Evolutionary conservation across 2,113 vertebrate species (phyloP), one percentile per base, ranked within the genome.

Genomic region (Prolemur simus): DNA sequence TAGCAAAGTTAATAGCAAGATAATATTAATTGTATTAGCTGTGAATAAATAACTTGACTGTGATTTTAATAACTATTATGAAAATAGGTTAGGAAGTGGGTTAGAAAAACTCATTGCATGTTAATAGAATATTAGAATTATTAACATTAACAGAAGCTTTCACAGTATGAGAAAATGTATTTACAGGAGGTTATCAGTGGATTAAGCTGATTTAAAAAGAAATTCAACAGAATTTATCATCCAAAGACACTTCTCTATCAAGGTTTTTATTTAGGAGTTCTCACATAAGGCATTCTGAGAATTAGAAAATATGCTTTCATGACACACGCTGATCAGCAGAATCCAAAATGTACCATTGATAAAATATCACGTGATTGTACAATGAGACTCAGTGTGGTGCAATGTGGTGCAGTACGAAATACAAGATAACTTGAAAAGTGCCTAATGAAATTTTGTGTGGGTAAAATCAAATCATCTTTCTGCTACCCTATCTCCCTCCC

Each of bases 1-100:
- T 32, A 86, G 39, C 11, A 87, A 89, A 95, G 88, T 92, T 95
- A 64, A 64, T 73, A 66, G 11, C 32, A 92, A 87, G 83, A 78
- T 69, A 82, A 74, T 77, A 52, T 69, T 58, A 20, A 86, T 49
- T 60, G 0, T 17, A 49, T 63, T 78, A n/a, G 1, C 1, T 69
- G 3, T 77, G 63, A 76, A 42, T 85, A 76, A 69, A 81, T 77
- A 69, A 27, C 21, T 14, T 76, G 2, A 6, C 52, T 82, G 7
- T 14, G 1, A 64, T 42, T 86, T 63, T 64, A 93, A 89, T 45
- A 96, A 74, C 12, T 58, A 37, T 49, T 81, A 37, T 20, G 3
- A 89, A 93, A 82, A 73, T 87, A 52, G 8, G 5, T 81, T 60
- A 83, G 27, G 9, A 84, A 84, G 27, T 56, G 27, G 21, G 2